Base-by-base conservation (phyloP, 2,888 invertebrate species). In the Endomychus coccineus region DNA sequence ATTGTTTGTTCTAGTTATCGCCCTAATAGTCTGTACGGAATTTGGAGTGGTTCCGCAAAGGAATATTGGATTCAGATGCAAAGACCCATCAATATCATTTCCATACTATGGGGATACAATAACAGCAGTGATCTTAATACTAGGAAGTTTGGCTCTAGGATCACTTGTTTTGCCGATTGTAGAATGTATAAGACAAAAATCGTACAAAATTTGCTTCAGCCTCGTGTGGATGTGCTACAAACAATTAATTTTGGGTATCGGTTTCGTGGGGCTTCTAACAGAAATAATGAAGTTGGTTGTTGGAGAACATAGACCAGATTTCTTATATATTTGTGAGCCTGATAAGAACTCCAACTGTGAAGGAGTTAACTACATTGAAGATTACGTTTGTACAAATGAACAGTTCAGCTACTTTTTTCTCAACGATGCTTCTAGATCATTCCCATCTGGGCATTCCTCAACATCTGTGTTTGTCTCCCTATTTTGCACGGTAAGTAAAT, bases 391-490 rank as follows among this genome's bases (percentile, higher is more conserved):
- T 59, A 80, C 78, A 0, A 80, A 78, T 27, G 70, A 68, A 5
- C 62, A 66, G 22, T 70, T 70, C 53, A 70, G 74, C 14, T 52
- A 64, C 16, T 77, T 75, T 55, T 68, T 74, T 34, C 65, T 80
- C 38, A 70, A 71, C 30, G 86, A 86, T 61, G 71, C 54, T 57
- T 77, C 70, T 55, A 80, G 70, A 69, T 85, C 75, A 54, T 79
- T 86, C 58, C 86, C 85, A 1, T 86, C 85, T 0, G 85, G 83
- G 5, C 87, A 87, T 62, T 73, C 86, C 1, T 77, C 83, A 1
- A 61, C 83, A 2, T 75, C 82, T 0, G 66, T 79, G 28, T 84
- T 77, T 60, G 73, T 76, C 27, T 76, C 80, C 6, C 56, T 81
- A 14, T 86, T 79, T 58, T 75, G 55, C 69, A 60, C 75, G 54